Evolutionary conservation across 2,888 invertebrate genomes (phyloP).

Genomic region (Agrilus cyanescens): DNA sequence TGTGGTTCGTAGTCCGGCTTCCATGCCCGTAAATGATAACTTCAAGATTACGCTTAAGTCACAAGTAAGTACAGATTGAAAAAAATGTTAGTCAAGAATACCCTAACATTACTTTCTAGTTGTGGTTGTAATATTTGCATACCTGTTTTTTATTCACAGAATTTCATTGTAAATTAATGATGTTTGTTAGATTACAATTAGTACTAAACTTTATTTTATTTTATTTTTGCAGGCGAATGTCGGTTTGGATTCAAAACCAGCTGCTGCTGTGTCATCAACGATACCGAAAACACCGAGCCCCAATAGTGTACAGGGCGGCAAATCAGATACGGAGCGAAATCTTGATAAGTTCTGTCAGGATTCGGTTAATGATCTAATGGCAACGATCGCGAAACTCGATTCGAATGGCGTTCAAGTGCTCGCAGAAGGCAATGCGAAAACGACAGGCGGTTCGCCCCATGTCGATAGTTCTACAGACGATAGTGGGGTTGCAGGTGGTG

Average conservation of each 20-base stretch:
- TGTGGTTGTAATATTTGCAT: too few relatives aligned
- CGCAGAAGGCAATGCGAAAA: slow-evolving; percentile 40
- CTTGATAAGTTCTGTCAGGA: slow-evolving; percentile 76
- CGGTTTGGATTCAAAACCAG: slow-evolving; percentile 21
- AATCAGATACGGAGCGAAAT: slow-evolving; percentile 42
- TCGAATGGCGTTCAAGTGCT: slow-evolving; percentile 72
- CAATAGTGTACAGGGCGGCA: slow-evolving; percentile 38
- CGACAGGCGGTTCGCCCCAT: slow-evolving; percentile 45
- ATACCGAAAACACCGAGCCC: slow-evolving; percentile 80
- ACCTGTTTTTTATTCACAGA: too few relatives aligned
- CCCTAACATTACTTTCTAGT: too few relatives aligned
- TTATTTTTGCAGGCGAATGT: background rate
- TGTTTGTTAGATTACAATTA: background rate
- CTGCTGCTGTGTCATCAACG: slow-evolving; percentile 54
- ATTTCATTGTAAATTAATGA: too few relatives aligned
- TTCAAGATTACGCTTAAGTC: slow-evolving; percentile 57
- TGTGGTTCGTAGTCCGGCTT: slow-evolving; percentile 14
- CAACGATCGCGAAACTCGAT: slow-evolving; percentile 76
- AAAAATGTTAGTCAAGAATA: too few relatives aligned
- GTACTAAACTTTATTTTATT: background rate
- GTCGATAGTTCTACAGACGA: slow-evolving; percentile 67
- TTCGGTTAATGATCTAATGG: slow-evolving; percentile 75
- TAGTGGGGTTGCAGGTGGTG: slow-evolving; percentile 14
- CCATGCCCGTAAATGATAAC: slow-evolving; percentile 40
- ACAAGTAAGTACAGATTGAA: slow-evolving; percentile 22